phyloP scores from a whole-genome alignment of 2,797 vertebrate genomes.

The Amniataba percoides region DNA sequence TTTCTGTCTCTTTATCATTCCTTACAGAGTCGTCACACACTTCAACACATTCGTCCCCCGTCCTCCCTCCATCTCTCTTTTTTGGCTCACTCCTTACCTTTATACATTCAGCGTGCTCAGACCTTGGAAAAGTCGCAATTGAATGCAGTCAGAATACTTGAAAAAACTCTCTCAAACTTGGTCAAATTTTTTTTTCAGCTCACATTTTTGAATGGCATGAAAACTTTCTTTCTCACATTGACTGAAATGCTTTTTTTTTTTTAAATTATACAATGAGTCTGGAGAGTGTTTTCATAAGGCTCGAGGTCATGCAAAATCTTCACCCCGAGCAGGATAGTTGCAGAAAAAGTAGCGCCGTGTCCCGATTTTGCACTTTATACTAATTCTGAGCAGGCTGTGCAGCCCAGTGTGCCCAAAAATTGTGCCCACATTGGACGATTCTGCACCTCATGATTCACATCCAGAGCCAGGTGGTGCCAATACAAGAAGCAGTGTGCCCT shows the following conservation, averaged over 20 bases:
- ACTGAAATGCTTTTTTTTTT: constrained; percentile 5
- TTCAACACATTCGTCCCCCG: constrained; percentile 67
- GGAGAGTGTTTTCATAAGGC: constrained; percentile 17
- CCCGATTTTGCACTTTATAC: constrained; percentile 19
- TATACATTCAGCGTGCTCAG: constrained; percentile 47
- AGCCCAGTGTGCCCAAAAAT: constrained; percentile 9
- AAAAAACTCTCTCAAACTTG: constrained; percentile 36
- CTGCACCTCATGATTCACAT: constrained; percentile 25
- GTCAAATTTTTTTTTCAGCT: constrained; percentile 29
- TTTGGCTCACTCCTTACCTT: constrained; percentile 40
- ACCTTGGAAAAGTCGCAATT: constrained; percentile 63
- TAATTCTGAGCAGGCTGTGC: constrained; percentile 14
- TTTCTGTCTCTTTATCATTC: constrained; percentile 75
- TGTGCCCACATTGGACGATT: constrained; percentile 8
- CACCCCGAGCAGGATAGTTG: constrained; percentile 5
- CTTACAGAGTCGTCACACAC: constrained; percentile 76
- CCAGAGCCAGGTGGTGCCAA: constrained; percentile 4
- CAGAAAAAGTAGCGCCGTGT: constrained; percentile 19
- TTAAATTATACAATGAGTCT: constrained; percentile 13
- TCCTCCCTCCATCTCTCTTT: constrained; percentile 26
- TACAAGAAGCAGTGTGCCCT: constrained; percentile 4
- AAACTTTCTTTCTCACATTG: constrained; percentile 21
- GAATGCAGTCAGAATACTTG: constrained; percentile 45
- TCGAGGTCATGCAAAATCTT: constrained; percentile 27
- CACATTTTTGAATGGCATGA: background rate